Evolutionary conservation across 1,140 invertebrate species (phyloP), one percentile per base, ranked within the genome.

Genomic region (Drosophila equinoxialis): DNA sequence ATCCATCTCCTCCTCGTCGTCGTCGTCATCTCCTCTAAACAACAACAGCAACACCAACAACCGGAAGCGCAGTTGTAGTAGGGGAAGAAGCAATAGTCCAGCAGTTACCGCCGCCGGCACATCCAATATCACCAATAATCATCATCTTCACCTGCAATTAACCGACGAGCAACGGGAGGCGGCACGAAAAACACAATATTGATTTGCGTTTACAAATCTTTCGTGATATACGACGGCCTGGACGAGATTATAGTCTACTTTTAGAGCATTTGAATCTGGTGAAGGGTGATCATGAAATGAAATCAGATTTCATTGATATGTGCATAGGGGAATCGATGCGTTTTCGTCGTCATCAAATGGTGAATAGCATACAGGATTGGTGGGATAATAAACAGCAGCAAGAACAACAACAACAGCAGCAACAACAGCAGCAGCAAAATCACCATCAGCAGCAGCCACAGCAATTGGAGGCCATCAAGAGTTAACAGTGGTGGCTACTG

Each of bases 341-440:
- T 58, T 98, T 97, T 92, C 97, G 97, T 91, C 94, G 96, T 58
- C 95, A 95, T 79, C 94, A 94, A 75, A 93, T 98, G 79, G 95
- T 96, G 48, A 93, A 65, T 79, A 93, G 90, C 73, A 92, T 92
- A 3, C 83, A 92, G 20, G 92, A 92, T 17, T 93, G 91, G 91
- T 92, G 91, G 91, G 87, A 91, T 14, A 75, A 78, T 13, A 90
- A 89, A 51, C 86, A 89, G 74, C 77, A 83, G 67, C 57, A 41
- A n/a, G 35, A 58, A 11, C 61, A 14, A n/a, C 30, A 26, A 17
- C 42, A 23, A 5, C 30, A 8, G 5, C 57, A 5, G 26, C 20
- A 10, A 3, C 45, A n/a, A 8, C 65, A 20, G 23, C 55, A 57
- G 35, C 72, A 76, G 42, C 42, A 30, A 37, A 45, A 61, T 20